Evolutionary conservation across 2,888 invertebrate species (phyloP).

Genomic region (Drosophila silvestris): DNA sequence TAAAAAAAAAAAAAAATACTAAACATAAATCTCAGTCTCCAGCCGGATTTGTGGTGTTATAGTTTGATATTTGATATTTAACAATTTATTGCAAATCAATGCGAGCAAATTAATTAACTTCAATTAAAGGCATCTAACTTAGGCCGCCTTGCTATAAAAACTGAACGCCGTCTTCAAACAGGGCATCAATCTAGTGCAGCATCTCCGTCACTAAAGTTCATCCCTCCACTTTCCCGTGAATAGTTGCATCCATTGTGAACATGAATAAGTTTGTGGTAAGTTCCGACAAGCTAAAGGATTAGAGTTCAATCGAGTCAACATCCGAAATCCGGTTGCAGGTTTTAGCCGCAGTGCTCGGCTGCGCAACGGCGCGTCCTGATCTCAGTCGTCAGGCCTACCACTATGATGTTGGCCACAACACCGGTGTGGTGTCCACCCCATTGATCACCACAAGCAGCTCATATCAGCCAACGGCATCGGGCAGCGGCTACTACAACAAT

Average conservation of each 20-base stretch:
- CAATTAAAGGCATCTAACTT: conserved; percentile 68
- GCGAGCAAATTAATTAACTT: conserved; percentile 80
- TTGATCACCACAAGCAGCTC: conserved; percentile 45
- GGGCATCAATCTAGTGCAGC: conserved; percentile 68
- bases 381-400: conserved; percentile 78
- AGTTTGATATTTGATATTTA: conserved; percentile 52
- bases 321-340: conserved; percentile 49
- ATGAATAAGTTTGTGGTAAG: conserved; percentile 82
- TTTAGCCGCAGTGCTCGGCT: conserved; percentile 65
- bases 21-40: conserved; percentile 23
- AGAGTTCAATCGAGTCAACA: too few species aligned
- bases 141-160: conserved; percentile 58
- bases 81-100: conserved; percentile 75
- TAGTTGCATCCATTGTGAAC: conserved; percentile 12
- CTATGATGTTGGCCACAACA: conserved; percentile 68
- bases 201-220: conserved; percentile 57
- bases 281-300: background rate
- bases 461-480: conserved; percentile 72
- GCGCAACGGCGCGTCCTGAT: conserved; percentile 77
- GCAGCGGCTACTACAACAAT: conserved; percentile 61
- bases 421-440: conserved; percentile 58
- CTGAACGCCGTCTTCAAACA: conserved; percentile 29
- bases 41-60: conserved; percentile 72
- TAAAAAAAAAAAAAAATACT: background rate
- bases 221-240: background rate